Base-by-base conservation (phyloP, 1,140 invertebrate genomes). In the Platorchestia sp. region DNA sequence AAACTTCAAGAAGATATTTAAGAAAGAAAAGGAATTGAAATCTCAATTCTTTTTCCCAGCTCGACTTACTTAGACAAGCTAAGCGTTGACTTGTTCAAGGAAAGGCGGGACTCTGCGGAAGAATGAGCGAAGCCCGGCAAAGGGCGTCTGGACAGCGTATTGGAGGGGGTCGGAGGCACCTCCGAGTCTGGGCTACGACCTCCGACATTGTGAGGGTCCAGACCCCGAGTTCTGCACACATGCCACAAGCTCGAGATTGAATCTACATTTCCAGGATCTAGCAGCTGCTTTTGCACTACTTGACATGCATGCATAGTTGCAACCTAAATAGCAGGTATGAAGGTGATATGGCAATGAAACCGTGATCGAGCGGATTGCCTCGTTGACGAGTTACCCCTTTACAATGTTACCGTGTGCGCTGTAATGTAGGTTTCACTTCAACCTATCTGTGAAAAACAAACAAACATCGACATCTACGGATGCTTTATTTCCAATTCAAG, bases 131-230 rank as follows among this genome's bases (percentile, higher is more conserved):
- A 86, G 95, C 75, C 22, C 5, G 95, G 95, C 1, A 45, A 45
- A 10, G 86, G 44, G 95, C 47, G 75, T 22, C 86, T 86, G 51
- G 53, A 42, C 27, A 51, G 53, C n/a, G 86, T 86, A 19, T 0
- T 87, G 22, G 59, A 16, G 0, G 51, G 40, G 59, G 75, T 44
- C 16, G 95, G 16, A 59, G 53, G 41, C 43, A 42, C 5, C 43
- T 93, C 91, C 6, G 41, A 47, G 10, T 93, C 91, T 3, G 10
- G 41, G 10, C 22, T 93, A 36, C 16, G 91, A 45, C 91, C 91
- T 5, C 91, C 40, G 6, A 45, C 36, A 0, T 86, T 95, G 95
- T 96, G 91, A 0, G 45, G 43, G 91, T 93, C 91, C 91, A 93
- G 10, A 27, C 91, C 91, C 0, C 91, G 91, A 19, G 14, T 41